Percentiles rank a stretch among this genome's conserved stretches.
phyloP scores from a whole-genome alignment of 92 coral and sea anemone species.

The Porites cylindrica region DNA sequence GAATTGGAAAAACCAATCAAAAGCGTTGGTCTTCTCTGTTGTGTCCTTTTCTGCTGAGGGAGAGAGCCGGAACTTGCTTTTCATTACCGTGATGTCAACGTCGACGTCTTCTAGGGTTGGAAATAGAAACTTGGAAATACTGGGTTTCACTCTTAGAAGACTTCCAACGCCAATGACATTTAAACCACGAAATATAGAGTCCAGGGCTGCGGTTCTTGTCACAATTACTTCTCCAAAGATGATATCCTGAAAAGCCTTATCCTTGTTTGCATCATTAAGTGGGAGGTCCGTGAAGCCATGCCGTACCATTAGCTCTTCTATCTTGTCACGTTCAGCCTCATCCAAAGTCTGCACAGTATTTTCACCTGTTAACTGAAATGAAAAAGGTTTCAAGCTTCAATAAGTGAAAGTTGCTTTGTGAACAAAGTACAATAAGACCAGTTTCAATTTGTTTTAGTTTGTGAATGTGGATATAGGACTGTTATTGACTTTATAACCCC shows the following conservation, averaged over 20 bases:
- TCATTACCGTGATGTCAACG: conserved; percentile 27
- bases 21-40: conserved; percentile 26
- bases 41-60: conserved; percentile 33
- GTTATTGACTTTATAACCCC: not conserved
- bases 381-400: not conserved
- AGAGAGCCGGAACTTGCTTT: conserved; percentile 35
- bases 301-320: conserved; percentile 59
- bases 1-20: conserved; percentile 34
- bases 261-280: conserved; percentile 61
- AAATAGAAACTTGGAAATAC: conserved; percentile 28
- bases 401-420: conserved; percentile 4
- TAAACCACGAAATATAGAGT: conserved; percentile 56
- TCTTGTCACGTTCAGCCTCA: conserved; percentile 45
- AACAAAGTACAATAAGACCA: conserved; percentile 1
- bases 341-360: conserved; percentile 30
- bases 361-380: conserved; percentile 13
- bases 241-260: conserved; percentile 66
- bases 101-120: conserved; percentile 43
- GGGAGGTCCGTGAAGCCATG: conserved; percentile 69
- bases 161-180: conserved; percentile 63
- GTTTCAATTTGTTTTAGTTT: not conserved
- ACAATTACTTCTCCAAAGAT: conserved; percentile 61
- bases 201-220: conserved; percentile 62
- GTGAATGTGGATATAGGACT: not conserved
- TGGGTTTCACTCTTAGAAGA: conserved; percentile 46